Evolutionary conservation across 2,888 invertebrate species (phyloP).

Genomic region (Sabatieria punctata): DNA sequence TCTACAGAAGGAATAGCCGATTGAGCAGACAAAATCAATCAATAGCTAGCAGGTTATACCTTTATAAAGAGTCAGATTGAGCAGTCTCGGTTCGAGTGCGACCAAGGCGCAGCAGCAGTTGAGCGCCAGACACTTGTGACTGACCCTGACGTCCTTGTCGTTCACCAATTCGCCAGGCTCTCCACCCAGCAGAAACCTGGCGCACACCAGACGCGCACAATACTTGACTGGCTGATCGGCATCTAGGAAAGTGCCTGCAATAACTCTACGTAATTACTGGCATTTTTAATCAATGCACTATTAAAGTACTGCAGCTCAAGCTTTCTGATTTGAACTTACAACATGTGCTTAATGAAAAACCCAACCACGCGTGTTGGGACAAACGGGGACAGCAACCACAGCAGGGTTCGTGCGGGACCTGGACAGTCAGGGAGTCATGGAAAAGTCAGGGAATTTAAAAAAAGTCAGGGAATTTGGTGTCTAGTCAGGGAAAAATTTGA

Average conservation of each 20-base stretch:
- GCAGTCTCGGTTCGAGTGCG: conserved; percentile 52
- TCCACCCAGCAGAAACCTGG: conserved; percentile 55
- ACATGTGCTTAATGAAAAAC: too few relatives aligned
- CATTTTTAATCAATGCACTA: too few relatives aligned
- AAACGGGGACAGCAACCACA: too few relatives aligned
- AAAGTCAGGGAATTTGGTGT: too few relatives aligned
- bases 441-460: too few relatives aligned
- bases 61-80: conserved; percentile 28
- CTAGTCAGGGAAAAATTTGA: too few relatives aligned
- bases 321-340: too few relatives aligned
- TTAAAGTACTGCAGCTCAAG: too few relatives aligned
- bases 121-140: conserved; percentile 70
- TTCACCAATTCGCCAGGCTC: conserved; percentile 42
- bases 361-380: too few relatives aligned
- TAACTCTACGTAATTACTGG: too few relatives aligned
- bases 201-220: conserved; percentile 52
- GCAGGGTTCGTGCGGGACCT: too few relatives aligned
- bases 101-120: conserved; percentile 59
- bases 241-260: conserved; percentile 49
- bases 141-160: conserved; percentile 63
- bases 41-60: background rate
- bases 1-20: conserved; percentile 2
- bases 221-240: conserved; percentile 49
- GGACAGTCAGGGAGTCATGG: too few relatives aligned
- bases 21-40: conserved; percentile 4